phyloP scores from a whole-genome alignment of 2,888 invertebrate species.

The Drosophila nr. perissopoda region DNA sequence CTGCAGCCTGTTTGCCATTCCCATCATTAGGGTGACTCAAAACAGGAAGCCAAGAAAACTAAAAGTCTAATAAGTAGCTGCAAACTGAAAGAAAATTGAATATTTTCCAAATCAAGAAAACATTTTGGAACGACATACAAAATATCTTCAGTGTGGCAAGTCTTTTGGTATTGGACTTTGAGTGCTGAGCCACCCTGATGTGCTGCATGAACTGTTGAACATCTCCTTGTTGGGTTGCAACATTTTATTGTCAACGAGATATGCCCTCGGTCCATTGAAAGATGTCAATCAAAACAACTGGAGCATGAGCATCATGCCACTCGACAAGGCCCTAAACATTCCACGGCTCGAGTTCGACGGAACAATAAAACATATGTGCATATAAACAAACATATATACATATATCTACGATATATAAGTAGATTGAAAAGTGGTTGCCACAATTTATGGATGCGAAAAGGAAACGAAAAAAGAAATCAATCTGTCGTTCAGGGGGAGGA shows the following conservation, averaged over 20 bases:
- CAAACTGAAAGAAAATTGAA: not conserved
- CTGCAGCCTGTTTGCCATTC: slow-evolving; percentile 28
- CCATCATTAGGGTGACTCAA: slow-evolving; percentile 9
- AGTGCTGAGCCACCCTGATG: slow-evolving; percentile 12
- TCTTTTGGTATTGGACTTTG: not conserved
- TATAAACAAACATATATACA: slow-evolving; percentile 9
- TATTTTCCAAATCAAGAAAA: not conserved
- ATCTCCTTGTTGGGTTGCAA: slow-evolving; percentile 35
- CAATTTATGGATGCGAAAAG: slow-evolving; percentile 61
- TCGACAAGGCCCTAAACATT: slow-evolving; percentile 25
- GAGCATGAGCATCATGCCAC: slow-evolving; percentile 34
- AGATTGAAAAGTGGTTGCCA: slow-evolving; percentile 35
- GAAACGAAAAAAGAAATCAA: slow-evolving; percentile 62
- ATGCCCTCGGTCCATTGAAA: slow-evolving; percentile 38
- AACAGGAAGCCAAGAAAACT: not conserved
- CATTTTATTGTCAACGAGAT: slow-evolving; percentile 44
- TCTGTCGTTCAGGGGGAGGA: slow-evolving; percentile 35
- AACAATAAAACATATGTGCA: slow-evolving; percentile 46
- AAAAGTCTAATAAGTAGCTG: not conserved
- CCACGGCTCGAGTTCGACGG: slow-evolving; percentile 3
- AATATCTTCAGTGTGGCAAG: not conserved
- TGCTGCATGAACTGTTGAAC: slow-evolving; percentile 5
- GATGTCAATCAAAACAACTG: slow-evolving; percentile 61
- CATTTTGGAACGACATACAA: not conserved
- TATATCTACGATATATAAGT: slow-evolving; percentile 13